Percentiles rank a stretch among this genome's conserved stretches.
Evolutionary conservation across 1,140 invertebrate genomes (phyloP).

Genomic region (Thaumetopoea pityocampa): DNA sequence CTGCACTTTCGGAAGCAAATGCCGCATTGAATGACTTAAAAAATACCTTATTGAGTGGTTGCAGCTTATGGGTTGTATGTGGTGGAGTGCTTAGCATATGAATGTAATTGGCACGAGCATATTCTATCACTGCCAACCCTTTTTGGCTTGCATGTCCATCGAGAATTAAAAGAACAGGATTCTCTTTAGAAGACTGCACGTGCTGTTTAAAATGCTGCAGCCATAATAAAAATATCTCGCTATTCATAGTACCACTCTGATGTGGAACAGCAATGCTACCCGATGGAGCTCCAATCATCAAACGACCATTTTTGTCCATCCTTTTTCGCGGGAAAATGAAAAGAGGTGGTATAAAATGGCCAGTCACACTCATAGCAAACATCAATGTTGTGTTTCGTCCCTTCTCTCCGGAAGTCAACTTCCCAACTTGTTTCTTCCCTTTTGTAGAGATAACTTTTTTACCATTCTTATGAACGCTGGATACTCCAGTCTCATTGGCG

Average conservation of each 20-base stretch:
- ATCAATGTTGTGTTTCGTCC: constrained; percentile 11
- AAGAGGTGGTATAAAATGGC: constrained; percentile 2
- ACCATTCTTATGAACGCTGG: constrained; percentile 2
- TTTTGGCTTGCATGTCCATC: neutral
- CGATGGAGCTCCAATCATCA: constrained; percentile 9
- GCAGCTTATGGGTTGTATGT: neutral
- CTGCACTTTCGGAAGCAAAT: neutral
- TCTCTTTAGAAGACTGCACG: neutral
- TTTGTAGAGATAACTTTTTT: constrained; percentile 8
- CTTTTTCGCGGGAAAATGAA: constrained; percentile 9
- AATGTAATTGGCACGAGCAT: constrained; percentile 1
- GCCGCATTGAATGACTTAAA: neutral
- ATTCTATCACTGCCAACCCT: constrained; percentile 1
- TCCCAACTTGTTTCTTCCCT: constrained; percentile 6
- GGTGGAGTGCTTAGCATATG: constrained; percentile 1
- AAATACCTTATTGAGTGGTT: neutral
- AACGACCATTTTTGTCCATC: constrained; percentile 12
- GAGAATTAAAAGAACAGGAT: neutral
- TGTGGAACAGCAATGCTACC: too few relatives aligned
- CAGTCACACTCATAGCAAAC: constrained; percentile 8
- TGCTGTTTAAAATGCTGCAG: constrained; percentile 1
- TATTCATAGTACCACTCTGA: neutral
- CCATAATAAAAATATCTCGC: constrained; percentile 1
- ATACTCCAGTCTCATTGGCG: constrained; percentile 1
- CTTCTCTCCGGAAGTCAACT: constrained; percentile 8